Base-by-base conservation (phyloP, 2,888 invertebrate genomes). In the Caenorhabditis japonica region DNA sequence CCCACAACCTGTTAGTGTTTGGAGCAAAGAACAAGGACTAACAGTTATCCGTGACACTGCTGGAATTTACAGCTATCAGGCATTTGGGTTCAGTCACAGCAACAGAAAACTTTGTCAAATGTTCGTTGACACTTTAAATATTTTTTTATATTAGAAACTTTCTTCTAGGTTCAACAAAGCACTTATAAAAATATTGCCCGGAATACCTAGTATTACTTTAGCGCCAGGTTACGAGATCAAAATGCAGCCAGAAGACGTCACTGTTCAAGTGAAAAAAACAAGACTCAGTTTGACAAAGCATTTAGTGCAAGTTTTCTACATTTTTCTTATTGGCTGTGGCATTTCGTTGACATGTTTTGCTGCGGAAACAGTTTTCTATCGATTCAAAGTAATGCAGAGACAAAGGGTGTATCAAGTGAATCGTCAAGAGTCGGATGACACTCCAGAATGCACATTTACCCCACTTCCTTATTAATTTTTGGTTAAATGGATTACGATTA, bases 1-100 rank as follows among this genome's bases (percentile, higher is more conserved):
- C 10, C 77, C 80, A 10, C 33, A 72, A 34, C 58, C 75, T 4
- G 74, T 81, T 8, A 75, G 75, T 44, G 64, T 62, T 12, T 78
- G 79, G 77, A 66, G 78, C 46, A 77, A 77, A 38, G 39, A 75
- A 52, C 56, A 74, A 27, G 71, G 60, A 17, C 47, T 76, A 10
- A 79, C 75, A 0, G 77, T 79, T 10, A 81, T 81, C 27, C 56
- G 76, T 39, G 81, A 81, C 64, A 75, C 76, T 0, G 74, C 69
- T 21, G 81, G 80, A 21, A 79, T 81, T 23, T 27, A 56, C 17
- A 76, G 75, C 49, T 80, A 80, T 43, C 76, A 79, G 4, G 79
- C 77, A 1, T 81, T 76, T 30, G 80, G 79, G 7, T 81, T 81
- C 55, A 80, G 79, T 41, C 52, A 61, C 51, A 78, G 60, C 47